These are phyloP conservation scores for Fopius arisanus DNA, from an alignment of 1,140 invertebrate species.

Conservation along the genomic window DNA sequence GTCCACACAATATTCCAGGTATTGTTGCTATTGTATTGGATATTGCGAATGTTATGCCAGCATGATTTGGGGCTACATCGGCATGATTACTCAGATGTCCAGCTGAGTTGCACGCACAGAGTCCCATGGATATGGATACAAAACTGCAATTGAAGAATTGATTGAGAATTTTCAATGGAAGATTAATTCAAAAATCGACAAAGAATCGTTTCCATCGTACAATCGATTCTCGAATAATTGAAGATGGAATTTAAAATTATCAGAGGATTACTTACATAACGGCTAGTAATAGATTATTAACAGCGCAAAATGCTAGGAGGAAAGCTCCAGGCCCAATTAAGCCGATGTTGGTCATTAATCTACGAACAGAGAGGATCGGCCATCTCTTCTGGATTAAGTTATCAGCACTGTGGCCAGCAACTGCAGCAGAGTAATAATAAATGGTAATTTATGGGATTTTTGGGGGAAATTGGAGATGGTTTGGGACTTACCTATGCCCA, in stretches of 20 bases:
- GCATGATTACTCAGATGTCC: conserved; percentile 84
- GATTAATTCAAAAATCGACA: neutral
- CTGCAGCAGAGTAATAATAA: conserved; percentile 39
- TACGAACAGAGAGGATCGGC: conserved; percentile 76
- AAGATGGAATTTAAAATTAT: neutral
- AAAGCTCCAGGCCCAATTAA: conserved; percentile 79
- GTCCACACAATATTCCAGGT: conserved; percentile 81
- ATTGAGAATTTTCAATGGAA: neutral
- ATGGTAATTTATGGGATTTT: neutral
- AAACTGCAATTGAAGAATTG: no score
- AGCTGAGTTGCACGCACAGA: conserved; percentile 81
- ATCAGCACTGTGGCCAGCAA: conserved; percentile 79
- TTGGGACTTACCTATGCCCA: conserved; percentile 73
- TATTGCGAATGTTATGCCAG: conserved; percentile 82
- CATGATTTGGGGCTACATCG: conserved; percentile 82
- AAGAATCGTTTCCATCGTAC: neutral
- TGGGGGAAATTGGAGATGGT: neutral
- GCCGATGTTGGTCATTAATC: conserved; percentile 80
- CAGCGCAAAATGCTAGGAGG: conserved; percentile 77
- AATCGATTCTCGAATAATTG: neutral
- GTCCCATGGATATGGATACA: conserved; percentile 80
- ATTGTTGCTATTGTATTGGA: conserved; percentile 84
- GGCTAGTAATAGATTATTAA: conserved; percentile 76
- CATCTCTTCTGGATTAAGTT: conserved; percentile 73
- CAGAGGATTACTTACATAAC: conserved; percentile 68